Percentiles rank a stretch among this genome's conserved stretches.
These are phyloP conservation scores for Drosophila flavopinicola DNA, from an alignment of 2,888 invertebrate genomes.

Conservation along the genomic window DNA sequence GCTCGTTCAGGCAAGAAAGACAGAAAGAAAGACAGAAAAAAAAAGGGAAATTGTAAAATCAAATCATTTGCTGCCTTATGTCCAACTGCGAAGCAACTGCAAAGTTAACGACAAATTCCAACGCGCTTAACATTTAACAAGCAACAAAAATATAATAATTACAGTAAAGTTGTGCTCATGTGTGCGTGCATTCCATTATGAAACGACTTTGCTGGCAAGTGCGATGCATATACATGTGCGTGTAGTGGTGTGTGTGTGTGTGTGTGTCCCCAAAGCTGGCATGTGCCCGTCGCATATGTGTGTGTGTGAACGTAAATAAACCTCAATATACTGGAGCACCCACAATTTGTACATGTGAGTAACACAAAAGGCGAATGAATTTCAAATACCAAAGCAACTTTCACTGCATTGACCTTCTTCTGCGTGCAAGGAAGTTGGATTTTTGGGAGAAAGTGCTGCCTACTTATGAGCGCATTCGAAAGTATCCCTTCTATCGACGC, in stretches of 20 bases:
- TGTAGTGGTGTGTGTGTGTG: conserved; percentile 16
- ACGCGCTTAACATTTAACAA: conserved; percentile 24
- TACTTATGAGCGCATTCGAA: conserved; percentile 58
- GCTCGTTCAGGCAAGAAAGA: conserved; percentile 46
- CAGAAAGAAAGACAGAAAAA: conserved; percentile 10
- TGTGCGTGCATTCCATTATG: conserved; percentile 60
- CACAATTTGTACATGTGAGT: conserved; percentile 70
- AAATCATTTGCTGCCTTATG: conserved; percentile 70
- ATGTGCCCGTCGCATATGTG: conserved; percentile 23
- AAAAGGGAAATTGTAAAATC: conserved; percentile 46
- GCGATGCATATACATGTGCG: conserved; percentile 29
- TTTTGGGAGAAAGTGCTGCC: conserved; percentile 48
- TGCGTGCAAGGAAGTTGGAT: conserved; percentile 3
- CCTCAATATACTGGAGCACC: conserved; percentile 55
- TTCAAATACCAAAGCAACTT: conserved; percentile 6
- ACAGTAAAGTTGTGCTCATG: conserved; percentile 11
- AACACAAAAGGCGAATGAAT: conserved; percentile 21
- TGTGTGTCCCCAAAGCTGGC: conserved; percentile 17
- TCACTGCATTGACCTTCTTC: conserved; percentile 46
- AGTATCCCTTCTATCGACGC: conserved; percentile 4
- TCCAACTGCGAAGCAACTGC: conserved; percentile 29
- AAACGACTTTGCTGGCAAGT: too few species aligned
- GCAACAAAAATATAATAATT: background rate
- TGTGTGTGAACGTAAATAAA: conserved; percentile 70
- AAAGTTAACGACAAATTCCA: conserved; percentile 35